phyloP scores from a whole-genome alignment of 2,888 invertebrate genomes.

The Stenurella melanura region DNA sequence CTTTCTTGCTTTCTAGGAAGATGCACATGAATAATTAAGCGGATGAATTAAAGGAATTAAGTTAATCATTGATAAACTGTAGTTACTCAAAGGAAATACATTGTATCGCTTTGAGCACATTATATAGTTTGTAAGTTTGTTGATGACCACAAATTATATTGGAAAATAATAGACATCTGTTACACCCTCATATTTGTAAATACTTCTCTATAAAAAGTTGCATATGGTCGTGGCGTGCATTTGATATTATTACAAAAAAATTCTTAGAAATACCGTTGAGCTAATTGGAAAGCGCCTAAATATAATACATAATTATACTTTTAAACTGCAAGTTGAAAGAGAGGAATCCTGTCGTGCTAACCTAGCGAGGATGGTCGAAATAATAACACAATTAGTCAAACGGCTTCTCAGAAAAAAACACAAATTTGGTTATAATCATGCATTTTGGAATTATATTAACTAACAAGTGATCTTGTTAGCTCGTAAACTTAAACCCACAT shows the following conservation, averaged over 20 bases:
- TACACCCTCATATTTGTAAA: no score
- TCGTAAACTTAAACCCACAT: not conserved
- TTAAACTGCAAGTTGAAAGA: not conserved
- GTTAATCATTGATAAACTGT: no score
- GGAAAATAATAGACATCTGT: no score
- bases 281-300: not conserved
- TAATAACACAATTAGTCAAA: constrained; percentile 32
- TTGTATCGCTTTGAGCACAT: no score
- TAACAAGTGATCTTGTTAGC: constrained; percentile 5
- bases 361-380: not conserved
- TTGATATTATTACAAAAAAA: not conserved
- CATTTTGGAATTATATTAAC: constrained; percentile 7
- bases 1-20: no score
- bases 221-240: not conserved
- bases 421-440: constrained; percentile 6
- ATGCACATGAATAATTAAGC: no score
- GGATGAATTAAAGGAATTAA: no score
- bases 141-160: no score
- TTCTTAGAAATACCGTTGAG: not conserved
- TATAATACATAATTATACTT: constrained; percentile 10
- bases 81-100: no score
- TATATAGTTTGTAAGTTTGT: no score
- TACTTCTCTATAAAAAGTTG: not conserved
- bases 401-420: constrained; percentile 29
- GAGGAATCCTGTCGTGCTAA: not conserved